These are phyloP conservation scores for Takifugu flavidus DNA, from an alignment of 2,113 vertebrate genomes.

Conservation along the genomic window DNA sequence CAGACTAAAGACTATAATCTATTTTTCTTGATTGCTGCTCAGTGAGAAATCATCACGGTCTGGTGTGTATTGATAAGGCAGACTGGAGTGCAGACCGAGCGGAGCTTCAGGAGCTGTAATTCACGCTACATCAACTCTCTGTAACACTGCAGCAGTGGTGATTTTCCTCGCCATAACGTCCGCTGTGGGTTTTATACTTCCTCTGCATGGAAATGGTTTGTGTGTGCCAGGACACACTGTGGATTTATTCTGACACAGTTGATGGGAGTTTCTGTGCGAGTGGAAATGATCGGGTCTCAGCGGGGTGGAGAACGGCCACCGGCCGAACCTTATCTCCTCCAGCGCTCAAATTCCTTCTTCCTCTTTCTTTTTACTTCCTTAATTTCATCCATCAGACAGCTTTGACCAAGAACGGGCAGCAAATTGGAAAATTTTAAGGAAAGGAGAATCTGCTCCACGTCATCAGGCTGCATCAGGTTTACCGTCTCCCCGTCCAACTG, in stretches of 20 bases:
- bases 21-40: background rate
- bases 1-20: background rate
- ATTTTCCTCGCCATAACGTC: conserved; percentile 18
- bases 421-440: conserved; percentile 1
- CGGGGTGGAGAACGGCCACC: conserved; percentile 1
- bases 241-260: conserved; percentile 22
- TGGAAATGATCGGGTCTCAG: conserved; percentile 30
- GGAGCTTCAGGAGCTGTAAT: conserved; percentile 31
- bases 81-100: conserved; percentile 16
- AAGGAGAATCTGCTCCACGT: conserved; percentile 15
- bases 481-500: conserved; percentile 3
- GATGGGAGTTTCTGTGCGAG: conserved; percentile 7
- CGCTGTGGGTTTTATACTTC: conserved; percentile 16
- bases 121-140: conserved; percentile 44
- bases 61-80: conserved; percentile 31
- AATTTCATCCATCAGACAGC: conserved; percentile 29
- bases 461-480: conserved; percentile 21
- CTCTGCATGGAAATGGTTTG: conserved; percentile 20
- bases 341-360: no score
- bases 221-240: conserved; percentile 13
- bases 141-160: conserved; percentile 19
- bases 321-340: no score
- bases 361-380: no score
- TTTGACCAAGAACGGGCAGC: conserved; percentile 9
- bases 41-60: conserved; percentile 10